Base-by-base conservation (phyloP, 2,888 invertebrate genomes). In the Sphaerophoria taeniata region DNA sequence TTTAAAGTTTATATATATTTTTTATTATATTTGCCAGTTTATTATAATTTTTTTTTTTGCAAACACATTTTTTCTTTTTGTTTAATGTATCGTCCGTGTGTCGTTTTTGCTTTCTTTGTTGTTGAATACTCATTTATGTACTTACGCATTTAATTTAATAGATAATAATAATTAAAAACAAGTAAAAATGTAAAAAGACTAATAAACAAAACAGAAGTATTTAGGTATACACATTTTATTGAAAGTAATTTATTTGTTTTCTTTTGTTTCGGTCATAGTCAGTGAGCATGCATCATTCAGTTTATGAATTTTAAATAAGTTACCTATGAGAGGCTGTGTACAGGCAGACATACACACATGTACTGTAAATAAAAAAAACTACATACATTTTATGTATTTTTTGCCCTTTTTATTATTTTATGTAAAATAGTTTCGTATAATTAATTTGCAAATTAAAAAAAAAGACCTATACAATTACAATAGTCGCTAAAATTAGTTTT, bases 1-100 rank as follows among this genome's bases (percentile, higher is more conserved):
- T 45, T n/a, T n/a, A n/a, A n/a, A 45, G 24, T 24, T 73, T 55
- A 71, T 63, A 55, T 71, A 49, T 36, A 49, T 31, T 45, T 43
- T 36, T 51, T 51, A 24, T 75, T 51, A 24, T 51, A 43, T 67
- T 36, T 39, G 34, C 36, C 60, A 53, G 31, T 43, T n/a, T 53
- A 39, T 51, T 51, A 24, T 24, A 2, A 16, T 9, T 53, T 53
- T 49, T 33, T 36, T 73, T 63, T 63, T 12, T 24, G 24, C 5
- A 34, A 45, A 45, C 63, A 45, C 14, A 45, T 55, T 73, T 60
- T 9, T 36, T 24, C 43, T 43, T 11, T 69, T 51, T 39, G 14
- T 71, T n/a, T n/a, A n/a, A 65, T 60, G 71, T 81, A 82, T 82
- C 81, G 76, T 82, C 81, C 60, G 76, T 76, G 56, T 81, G 76